These are phyloP conservation scores for Ladona fulva DNA, from an alignment of 1,140 invertebrate species.

Conservation along the genomic window DNA sequence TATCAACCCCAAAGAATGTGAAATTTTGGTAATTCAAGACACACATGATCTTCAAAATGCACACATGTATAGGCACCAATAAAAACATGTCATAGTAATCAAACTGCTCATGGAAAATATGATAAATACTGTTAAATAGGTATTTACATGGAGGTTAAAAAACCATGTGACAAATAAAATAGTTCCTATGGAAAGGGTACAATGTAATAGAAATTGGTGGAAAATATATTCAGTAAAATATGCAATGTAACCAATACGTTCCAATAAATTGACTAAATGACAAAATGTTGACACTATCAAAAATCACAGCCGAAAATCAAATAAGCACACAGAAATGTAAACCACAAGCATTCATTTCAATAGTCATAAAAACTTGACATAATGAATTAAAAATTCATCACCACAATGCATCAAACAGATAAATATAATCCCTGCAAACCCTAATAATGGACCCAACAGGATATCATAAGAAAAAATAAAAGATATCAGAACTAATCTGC, in stretches of 20 bases:
- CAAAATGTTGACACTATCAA: background rate
- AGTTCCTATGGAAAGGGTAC: background rate
- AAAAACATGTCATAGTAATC: background rate
- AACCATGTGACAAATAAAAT: background rate
- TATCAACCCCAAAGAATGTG: background rate
- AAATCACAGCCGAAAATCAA: slow-evolving; percentile 9
- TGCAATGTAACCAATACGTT: background rate
- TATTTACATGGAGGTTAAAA: background rate
- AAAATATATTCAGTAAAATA: background rate
- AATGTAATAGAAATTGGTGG: background rate
- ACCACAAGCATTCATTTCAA: background rate
- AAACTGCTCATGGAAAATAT: background rate
- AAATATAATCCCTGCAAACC: background rate
- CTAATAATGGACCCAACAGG: background rate
- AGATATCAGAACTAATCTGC: too few relatives aligned
- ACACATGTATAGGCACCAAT: too few relatives aligned
- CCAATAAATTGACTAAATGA: background rate
- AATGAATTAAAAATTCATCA: background rate
- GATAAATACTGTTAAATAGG: background rate
- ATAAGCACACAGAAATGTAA: slow-evolving; percentile 6
- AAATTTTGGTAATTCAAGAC: too few relatives aligned
- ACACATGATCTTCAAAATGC: too few relatives aligned
- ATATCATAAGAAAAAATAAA: too few relatives aligned
- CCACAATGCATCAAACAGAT: background rate
- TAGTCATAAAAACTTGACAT: background rate